phyloP scores from a whole-genome alignment of 1,140 invertebrate species.

The Drosophila repletoides region DNA sequence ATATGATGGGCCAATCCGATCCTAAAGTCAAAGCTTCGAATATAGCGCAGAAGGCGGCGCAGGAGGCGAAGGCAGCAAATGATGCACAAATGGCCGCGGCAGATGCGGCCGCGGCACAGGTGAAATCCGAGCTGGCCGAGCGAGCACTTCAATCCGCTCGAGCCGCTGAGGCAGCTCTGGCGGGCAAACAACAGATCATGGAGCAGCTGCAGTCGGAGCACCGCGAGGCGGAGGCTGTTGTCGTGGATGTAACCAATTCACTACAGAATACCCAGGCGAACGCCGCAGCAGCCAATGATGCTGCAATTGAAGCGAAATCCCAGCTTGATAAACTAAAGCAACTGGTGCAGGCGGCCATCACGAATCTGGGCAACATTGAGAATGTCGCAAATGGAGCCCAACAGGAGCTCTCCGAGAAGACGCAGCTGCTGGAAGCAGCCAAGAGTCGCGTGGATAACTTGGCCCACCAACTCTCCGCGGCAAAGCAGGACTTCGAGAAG shows the following conservation, averaged over 20 bases:
- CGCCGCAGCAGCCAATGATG: slow-evolving; percentile 83
- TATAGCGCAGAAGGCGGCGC: slow-evolving; percentile 85
- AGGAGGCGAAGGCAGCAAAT: slow-evolving; percentile 85
- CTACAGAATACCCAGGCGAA: slow-evolving; percentile 85
- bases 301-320: slow-evolving; percentile 82
- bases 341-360: slow-evolving; percentile 74
- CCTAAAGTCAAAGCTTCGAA: slow-evolving; percentile 21
- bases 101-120: slow-evolving; percentile 86
- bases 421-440: slow-evolving; percentile 85
- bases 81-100: slow-evolving; percentile 86
- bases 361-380: slow-evolving; percentile 84
- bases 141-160: slow-evolving; percentile 86
- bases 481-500: slow-evolving; percentile 84
- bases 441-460: slow-evolving; percentile 84
- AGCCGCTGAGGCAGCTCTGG: slow-evolving; percentile 85
- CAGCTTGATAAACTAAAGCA: slow-evolving; percentile 80
- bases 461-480: slow-evolving; percentile 84
- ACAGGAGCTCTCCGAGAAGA: slow-evolving; percentile 84
- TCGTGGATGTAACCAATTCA: slow-evolving; percentile 84
- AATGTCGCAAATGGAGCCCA: slow-evolving; percentile 68
- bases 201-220: slow-evolving; percentile 84
- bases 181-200: slow-evolving; percentile 85
- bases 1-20: background rate
- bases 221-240: slow-evolving; percentile 85
- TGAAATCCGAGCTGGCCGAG: slow-evolving; percentile 86